phyloP scores from a whole-genome alignment of 2,888 invertebrate species.

The Tetranychus truncatus region DNA sequence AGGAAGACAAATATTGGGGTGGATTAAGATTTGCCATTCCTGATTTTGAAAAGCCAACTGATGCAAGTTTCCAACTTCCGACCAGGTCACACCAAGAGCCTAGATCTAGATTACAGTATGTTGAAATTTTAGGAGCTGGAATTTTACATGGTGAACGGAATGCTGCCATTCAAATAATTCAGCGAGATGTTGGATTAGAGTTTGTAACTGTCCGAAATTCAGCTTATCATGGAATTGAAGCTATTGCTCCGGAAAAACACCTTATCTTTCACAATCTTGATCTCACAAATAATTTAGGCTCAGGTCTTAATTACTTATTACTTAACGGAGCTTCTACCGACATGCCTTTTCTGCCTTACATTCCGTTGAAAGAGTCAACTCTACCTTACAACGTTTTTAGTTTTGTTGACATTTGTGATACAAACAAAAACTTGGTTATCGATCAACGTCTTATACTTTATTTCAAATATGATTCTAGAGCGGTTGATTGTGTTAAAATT shows the following conservation, averaged over 20 bases:
- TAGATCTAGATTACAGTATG: slow-evolving; percentile 34
- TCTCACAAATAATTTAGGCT: slow-evolving; percentile 61
- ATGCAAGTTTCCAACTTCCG: slow-evolving; percentile 21
- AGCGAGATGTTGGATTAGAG: slow-evolving; percentile 65
- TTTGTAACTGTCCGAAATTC: slow-evolving; percentile 58
- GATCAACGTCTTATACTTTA: slow-evolving; percentile 77
- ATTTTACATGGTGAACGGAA: slow-evolving; percentile 85
- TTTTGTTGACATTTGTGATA: slow-evolving; percentile 85
- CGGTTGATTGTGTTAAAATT: slow-evolving; percentile 92
- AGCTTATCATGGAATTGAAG: slow-evolving; percentile 75
- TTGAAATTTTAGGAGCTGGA: slow-evolving; percentile 76
- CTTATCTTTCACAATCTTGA: slow-evolving; percentile 45
- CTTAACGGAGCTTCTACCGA: slow-evolving; percentile 57
- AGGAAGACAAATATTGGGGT: slow-evolving; percentile 59
- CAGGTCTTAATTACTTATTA: slow-evolving; percentile 71
- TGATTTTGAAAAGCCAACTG: slow-evolving; percentile 56
- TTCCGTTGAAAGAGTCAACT: slow-evolving; percentile 52
- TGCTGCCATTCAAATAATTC: slow-evolving; percentile 72
- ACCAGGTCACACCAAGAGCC: slow-evolving; percentile 13
- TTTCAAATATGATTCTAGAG: slow-evolving; percentile 88
- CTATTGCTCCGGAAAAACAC: slow-evolving; percentile 68
- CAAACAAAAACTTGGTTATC: slow-evolving; percentile 70
- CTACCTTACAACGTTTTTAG: slow-evolving; percentile 82
- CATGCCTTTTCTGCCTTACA: slow-evolving; percentile 70
- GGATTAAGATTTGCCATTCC: slow-evolving; percentile 78